Evolutionary conservation across 2,113 vertebrate species (phyloP), one percentile per base, ranked within the genome.

Genomic region (Phrynosoma platyrhinos): DNA sequence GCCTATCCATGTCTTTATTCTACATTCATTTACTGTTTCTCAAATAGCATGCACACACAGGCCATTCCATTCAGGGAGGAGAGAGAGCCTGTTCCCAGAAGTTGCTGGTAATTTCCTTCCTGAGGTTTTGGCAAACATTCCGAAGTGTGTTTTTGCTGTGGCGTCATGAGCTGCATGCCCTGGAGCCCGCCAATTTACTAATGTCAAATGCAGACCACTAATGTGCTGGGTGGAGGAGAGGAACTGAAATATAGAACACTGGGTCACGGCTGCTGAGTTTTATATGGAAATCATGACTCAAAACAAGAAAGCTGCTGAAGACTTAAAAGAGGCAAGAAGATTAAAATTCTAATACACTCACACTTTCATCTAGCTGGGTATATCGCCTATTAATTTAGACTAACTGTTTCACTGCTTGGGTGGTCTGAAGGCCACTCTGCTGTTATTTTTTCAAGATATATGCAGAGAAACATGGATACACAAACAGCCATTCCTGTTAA

Each of bases 251-350:
- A 82, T 93, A 86, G 95, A 95, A 91, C 90, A 92, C 42, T 94
- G 92, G 94, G 94, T 95, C 93, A 85, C 92, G 91, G 91, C 0
- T 1, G 85, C 0, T 0, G 68, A 1, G 1, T 91, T 93, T 91
- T 89, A 90, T 91, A 72, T 91, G 92, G 95, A 94, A 95, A 92
- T 82, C n/a, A 40, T 95, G 93, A 82, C 85, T 94, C 92, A 91
- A 91, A 92, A 77, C 27, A 87, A 3, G 79, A 18, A 68, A 30
- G 87, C 88, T 90, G 85, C 5, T 3, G 75, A 91, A 92, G 86
- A 86, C 5, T 0, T 91, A 88, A 82, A 0, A 83, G 83, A 79
- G 82, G 81, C 47, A 93, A 88, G 77, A 88, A 85, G 90, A 89
- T 88, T 74, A 79, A 0, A 0, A 69, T 77, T 27, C 76, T 4